Evolutionary conservation across 2,113 vertebrate genomes (phyloP), one percentile per base, ranked within the genome.

Genomic region (Puffinus mauretanicus): DNA sequence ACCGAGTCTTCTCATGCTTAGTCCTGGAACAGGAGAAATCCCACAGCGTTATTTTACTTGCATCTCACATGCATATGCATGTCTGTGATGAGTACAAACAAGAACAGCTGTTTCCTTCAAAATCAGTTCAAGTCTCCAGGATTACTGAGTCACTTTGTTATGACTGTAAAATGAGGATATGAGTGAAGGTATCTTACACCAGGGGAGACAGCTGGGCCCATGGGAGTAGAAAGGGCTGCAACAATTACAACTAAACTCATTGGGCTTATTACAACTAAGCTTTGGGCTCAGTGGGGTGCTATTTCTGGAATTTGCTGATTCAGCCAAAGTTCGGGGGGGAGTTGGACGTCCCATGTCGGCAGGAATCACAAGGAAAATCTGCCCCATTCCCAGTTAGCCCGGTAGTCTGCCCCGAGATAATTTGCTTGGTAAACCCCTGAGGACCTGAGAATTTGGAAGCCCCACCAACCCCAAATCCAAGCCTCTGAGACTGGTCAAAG

Each of bases 81-180:
- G 27, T 42, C 42, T 93, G 32, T 60, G 51, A 44, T 79, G 61
- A 94, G 24, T 57, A 72, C 12, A 82, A 87, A 67, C 47, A 70
- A 61, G 89, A 96, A 60, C 72, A 89, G 65, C 77, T 84, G 38
- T 93, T 94, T 91, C 86, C 47, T 91, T 67, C 61, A 87, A 67
- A 91, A 82, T 42, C 26, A 38, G 16, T 64, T 86, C 9, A 34
- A 29, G 76, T 82, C 38, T 81, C 44, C 55, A 78, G 69, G 47
- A 73, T 60, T 60, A 86, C 58, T 75, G 78, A 71, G 55, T 84
- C 65, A 40, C n/a, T 86, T 77, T 51, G 69, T 60, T 79, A 18
- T 51, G 69, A 51, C 64, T 82, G 38, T 49, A 93, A 86, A 60
- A 86, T 17, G 20, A 55, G 52, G 66, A 17, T 71, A 65, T 72